Conservation (phyloP, 2,113 vertebrate species). For the Cnemophilus loriae region DNA sequence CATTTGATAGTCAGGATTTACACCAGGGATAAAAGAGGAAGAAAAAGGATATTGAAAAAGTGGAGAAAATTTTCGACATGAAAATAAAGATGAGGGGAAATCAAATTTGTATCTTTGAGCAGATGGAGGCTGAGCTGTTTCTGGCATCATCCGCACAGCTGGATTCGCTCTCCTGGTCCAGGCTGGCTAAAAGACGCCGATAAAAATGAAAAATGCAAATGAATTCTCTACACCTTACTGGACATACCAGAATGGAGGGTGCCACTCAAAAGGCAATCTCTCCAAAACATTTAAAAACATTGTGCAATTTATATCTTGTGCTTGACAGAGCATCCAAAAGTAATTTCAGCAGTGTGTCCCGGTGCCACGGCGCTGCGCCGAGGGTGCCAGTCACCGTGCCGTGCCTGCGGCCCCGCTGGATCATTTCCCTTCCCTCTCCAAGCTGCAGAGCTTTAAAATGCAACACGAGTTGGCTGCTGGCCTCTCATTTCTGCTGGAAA, state of each 20-base stretch:
- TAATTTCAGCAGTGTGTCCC: constrained; percentile 60
- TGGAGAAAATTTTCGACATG: neutral
- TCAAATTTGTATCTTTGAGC: constrained; percentile 39
- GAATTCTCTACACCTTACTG: constrained; percentile 54
- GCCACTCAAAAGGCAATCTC: constrained; percentile 80
- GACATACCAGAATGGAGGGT: constrained; percentile 66
- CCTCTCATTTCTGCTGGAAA: constrained; percentile 41
- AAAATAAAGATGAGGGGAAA: constrained; percentile 49
- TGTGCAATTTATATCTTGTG: constrained; percentile 77
- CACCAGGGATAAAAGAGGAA: constrained; percentile 3
- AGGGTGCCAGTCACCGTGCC: constrained; percentile 16
- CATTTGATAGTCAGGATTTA: constrained; percentile 28
- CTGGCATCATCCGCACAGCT: constrained; percentile 33
- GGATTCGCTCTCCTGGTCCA: constrained; percentile 4
- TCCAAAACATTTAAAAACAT: constrained; percentile 71
- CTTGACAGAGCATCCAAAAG: constrained; percentile 77
- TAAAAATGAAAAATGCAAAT: constrained; percentile 62
- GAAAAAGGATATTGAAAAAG: neutral
- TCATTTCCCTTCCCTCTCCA: neutral
- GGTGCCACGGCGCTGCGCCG: neutral
- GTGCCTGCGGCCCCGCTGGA: neutral
- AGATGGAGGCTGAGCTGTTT: constrained; percentile 31
- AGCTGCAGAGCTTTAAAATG: neutral
- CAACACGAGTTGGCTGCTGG: neutral
- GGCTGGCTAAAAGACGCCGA: neutral